phyloP scores from a whole-genome alignment of 2,113 vertebrate species.

The Amblyopsis rosae region DNA sequence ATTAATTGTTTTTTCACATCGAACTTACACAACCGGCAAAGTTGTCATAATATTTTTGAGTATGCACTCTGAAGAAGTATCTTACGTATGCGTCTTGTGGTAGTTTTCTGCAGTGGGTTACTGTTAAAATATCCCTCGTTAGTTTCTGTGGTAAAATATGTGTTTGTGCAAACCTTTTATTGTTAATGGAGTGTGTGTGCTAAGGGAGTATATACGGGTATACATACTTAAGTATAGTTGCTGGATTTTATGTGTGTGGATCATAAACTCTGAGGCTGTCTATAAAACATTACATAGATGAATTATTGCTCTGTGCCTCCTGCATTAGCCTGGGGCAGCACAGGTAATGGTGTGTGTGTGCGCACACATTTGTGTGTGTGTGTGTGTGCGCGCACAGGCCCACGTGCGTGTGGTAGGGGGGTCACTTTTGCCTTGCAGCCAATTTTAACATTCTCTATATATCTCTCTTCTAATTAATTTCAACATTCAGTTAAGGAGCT shows the following conservation, averaged over 20 bases:
- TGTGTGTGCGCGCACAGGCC: not conserved
- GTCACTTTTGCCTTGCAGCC: too few relatives aligned
- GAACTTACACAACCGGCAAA: too few relatives aligned
- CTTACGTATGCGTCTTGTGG: too few relatives aligned
- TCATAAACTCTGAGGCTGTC: slow-evolving; percentile 19
- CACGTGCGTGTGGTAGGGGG: too few relatives aligned
- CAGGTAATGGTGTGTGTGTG: slow-evolving; percentile 10
- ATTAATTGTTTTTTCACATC: too few relatives aligned
- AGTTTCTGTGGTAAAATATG: not conserved
- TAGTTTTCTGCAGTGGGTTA: too few relatives aligned
- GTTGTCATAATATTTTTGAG: too few relatives aligned
- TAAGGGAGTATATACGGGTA: not conserved
- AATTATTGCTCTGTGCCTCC: not conserved
- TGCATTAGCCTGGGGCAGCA: not conserved
- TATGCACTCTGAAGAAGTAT: too few relatives aligned
- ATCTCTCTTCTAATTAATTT: too few relatives aligned
- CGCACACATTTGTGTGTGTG: slow-evolving; percentile 7
- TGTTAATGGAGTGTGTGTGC: not conserved
- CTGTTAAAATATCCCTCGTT: not conserved
- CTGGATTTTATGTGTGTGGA: slow-evolving; percentile 1
- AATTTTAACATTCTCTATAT: too few relatives aligned
- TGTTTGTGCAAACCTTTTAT: not conserved
- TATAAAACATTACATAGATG: slow-evolving; percentile 17
- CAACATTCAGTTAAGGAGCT: too few relatives aligned
- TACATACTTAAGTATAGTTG: not conserved